Conservation (phyloP, 2,113 vertebrate species). For the Chaetura pelagica region DNA sequence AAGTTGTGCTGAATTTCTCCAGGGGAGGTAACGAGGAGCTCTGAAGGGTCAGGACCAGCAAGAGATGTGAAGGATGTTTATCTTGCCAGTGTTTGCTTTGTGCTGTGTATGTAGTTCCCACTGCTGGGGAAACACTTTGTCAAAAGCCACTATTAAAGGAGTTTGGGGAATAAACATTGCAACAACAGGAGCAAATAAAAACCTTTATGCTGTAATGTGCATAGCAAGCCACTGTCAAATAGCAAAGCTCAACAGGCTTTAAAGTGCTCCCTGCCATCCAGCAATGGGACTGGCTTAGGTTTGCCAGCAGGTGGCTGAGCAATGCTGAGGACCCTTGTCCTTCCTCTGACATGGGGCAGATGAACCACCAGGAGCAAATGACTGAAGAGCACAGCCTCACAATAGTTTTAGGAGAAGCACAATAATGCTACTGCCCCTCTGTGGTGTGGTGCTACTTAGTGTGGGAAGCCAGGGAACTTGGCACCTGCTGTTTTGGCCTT, state of each 20-base stretch:
- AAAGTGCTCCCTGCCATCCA: not conserved
- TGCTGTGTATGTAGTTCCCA: not conserved
- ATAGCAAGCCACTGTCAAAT: not conserved
- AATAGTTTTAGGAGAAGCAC: not conserved
- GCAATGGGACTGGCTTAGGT: rapidly evolving
- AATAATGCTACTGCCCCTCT: not conserved
- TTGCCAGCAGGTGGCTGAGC: not conserved
- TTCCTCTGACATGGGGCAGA: rapidly evolving
- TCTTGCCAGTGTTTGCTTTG: constrained; percentile 54
- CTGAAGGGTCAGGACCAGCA: not conserved
- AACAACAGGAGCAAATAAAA: constrained; percentile 35
- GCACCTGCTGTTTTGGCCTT: not conserved
- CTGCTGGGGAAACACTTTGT: constrained; percentile 48
- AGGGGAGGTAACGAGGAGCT: constrained; percentile 29
- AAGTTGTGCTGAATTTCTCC: constrained; percentile 51
- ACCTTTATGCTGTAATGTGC: not conserved
- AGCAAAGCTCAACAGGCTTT: not conserved
- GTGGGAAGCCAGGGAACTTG: no score
- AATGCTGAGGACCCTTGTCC: rapidly evolving
- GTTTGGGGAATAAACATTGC: constrained; percentile 16
- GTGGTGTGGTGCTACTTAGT: rapidly evolving
- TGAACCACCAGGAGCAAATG: not conserved
- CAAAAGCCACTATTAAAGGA: not conserved
- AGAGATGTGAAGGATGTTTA: constrained; percentile 37
- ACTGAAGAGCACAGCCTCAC: rapidly evolving